Evolutionary conservation across 2,888 invertebrate genomes (phyloP), one percentile per base, ranked within the genome.

Genomic region (Agrotis exclamationis): DNA sequence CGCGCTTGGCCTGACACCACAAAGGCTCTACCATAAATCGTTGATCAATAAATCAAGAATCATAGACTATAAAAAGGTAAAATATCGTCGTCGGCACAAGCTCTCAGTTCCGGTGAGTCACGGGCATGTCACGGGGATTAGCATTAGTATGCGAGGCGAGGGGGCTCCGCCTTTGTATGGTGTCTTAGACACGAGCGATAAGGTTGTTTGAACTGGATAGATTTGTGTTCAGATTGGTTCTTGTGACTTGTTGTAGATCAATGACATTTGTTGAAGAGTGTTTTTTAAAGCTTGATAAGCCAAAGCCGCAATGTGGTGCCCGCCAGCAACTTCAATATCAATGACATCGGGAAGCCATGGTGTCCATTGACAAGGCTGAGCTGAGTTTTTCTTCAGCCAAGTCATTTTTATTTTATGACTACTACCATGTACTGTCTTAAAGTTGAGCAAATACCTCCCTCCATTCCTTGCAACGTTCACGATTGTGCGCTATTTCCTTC

Each of bases 91-190:
- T 11, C 56, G 62, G 63, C 44, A 47, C 75, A 76, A 74, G 76
- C 76, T 76, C 66, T 54, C 58, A 58, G 71, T 86, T 90, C 89
- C 90, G 87, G 88, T 91, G 91, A 90, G 73, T 91, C 90, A 92
- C 39, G 20, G 39, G 57, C 70, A 44, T 64, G 74, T 90, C 90
- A 91, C 28, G 28, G 45, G 66, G 74, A 47, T 78, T 59, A 71
- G 77, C 83, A 90, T 90, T 89, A 90, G 90, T 89, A 90, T 90
- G 88, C 88, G 78, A 80, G 78, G 88, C 88, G 78, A 80, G 79
- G 74, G 73, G 66, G 48, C 58, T 24, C 13, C 48, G 63, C 59
- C 60, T 64, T 82, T 72, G 73, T 79, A 65, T 28, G 63, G 63
- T 45, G 79, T 73, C 82, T 81, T 60, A 72, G 78, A 57, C 59